These are phyloP conservation scores for Drosophila quinaria DNA, from an alignment of 2,888 invertebrate genomes.

Conservation along the genomic window DNA sequence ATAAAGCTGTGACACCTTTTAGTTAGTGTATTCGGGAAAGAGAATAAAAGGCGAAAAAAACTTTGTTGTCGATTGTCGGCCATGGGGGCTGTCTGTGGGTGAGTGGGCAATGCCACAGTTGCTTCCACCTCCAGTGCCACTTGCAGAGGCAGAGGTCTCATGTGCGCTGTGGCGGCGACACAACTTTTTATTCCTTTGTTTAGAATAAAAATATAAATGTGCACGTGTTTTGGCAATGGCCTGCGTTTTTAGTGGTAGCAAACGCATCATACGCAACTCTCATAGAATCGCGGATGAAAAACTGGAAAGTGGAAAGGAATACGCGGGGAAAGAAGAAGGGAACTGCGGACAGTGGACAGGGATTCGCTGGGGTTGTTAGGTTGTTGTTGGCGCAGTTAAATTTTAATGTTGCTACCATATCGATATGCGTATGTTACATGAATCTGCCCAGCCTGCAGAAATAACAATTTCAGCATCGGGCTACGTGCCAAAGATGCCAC, in stretches of 20 bases:
- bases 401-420: conserved; percentile 84
- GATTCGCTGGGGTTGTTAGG: conserved; percentile 58
- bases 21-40: neutral
- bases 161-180: conserved; percentile 73
- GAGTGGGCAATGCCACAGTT: neutral
- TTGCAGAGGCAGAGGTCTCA: conserved; percentile 62
- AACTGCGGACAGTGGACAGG: conserved; percentile 4
- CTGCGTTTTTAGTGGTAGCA: conserved; percentile 66
- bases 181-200: conserved; percentile 84
- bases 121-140: conserved; percentile 7
- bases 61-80: neutral
- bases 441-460: conserved; percentile 56
- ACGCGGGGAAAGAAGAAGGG: neutral
- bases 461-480: conserved; percentile 69
- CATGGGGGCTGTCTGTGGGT: neutral
- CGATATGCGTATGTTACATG: conserved; percentile 73
- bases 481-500: conserved; percentile 58
- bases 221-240: conserved; percentile 73
- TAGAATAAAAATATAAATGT: conserved; percentile 82
- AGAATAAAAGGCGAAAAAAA: neutral
- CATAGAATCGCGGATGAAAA: conserved; percentile 3
- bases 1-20: neutral
- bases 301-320: neutral
- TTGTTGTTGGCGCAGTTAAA: conserved; percentile 75
- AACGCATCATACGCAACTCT: conserved; percentile 33